A percentile compares a stretch with the other conserved stretches of the same genome.
Evolutionary conservation across 1,140 invertebrate species (phyloP).

Genomic region (Drosophila sp.): DNA sequence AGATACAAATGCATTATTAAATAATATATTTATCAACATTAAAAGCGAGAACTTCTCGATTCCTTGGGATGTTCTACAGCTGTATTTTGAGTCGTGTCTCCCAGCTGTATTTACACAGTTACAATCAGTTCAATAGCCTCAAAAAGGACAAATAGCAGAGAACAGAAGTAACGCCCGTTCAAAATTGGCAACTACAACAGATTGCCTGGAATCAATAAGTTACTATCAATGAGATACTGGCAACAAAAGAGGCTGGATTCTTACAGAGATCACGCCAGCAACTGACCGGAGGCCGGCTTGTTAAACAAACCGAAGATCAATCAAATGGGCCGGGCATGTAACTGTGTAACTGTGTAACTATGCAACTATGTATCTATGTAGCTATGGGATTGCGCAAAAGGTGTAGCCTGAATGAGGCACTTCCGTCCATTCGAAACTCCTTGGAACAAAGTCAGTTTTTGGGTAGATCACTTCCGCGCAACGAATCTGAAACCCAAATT

Average conservation of each 20-base stretch:
- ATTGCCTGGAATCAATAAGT: slow-evolving; percentile 43
- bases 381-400: slow-evolving; percentile 25
- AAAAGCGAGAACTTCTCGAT: too few relatives aligned
- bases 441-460: slow-evolving; percentile 56
- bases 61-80: background rate
- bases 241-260: slow-evolving; percentile 15
- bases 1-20: too few relatives aligned
- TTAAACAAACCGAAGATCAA: slow-evolving; percentile 70
- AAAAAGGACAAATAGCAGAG: slow-evolving; percentile 12
- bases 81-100: background rate
- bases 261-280: slow-evolving; percentile 68
- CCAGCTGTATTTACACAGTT: slow-evolving; percentile 48
- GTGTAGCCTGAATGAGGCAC: slow-evolving; percentile 54
- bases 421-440: slow-evolving; percentile 58
- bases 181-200: slow-evolving; percentile 37
- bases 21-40: too few relatives aligned
- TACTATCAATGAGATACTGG: too few relatives aligned
- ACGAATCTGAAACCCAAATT: slow-evolving; percentile 73
- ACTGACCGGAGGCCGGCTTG: slow-evolving; percentile 58
- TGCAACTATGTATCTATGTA: background rate
- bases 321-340: slow-evolving; percentile 32
- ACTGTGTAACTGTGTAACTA: background rate
- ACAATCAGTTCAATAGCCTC: slow-evolving; percentile 10
- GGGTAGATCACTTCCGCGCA: slow-evolving; percentile 78
- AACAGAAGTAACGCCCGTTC: slow-evolving; percentile 37